Evolutionary conservation across 1,140 invertebrate species (phyloP), one percentile per base, ranked within the genome.

Genomic region (Ceratina calcarata): DNA sequence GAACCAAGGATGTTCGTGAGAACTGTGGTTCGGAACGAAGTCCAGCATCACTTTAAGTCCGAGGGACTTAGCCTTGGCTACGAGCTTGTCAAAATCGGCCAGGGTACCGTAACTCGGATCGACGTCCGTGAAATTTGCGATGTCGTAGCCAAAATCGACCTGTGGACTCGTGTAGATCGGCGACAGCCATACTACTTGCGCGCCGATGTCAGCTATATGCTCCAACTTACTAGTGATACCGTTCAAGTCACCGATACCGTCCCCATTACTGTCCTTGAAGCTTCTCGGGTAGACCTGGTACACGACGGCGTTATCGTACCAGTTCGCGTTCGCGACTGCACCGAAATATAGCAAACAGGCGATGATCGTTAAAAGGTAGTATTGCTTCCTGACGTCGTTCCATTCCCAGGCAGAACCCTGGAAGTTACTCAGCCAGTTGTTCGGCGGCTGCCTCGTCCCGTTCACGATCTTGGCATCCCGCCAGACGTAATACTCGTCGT

Each of bases 11-110:
- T 96, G 95, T 69, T 95, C 88, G 62, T 95, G 94, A 51, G 95
- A 96, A 0, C 96, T 95, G 85, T 97, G 96, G 89, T 97, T 97
- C 1, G 96, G 96, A 10, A 96, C 95, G 77, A 96, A 95, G 88
- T 97, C 96, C 72, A 97, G 80, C 0, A 97, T 60, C 8, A 85
- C 22, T 57, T 79, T 85, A 24, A 86, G 22, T 0, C 12, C 18
- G 2, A 60, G 13, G n/a, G 76, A 74, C 1, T 93, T 91, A 64
- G 87, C 85, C 0, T 62, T 45, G 37, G 8, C 81, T 45, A 94
- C 72, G 2, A 96, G 90, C 0, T 90, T 84, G 1, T 94, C 92
- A 81, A 96, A 96, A 66, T 96, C 95, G 18, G 92, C 89, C 88
- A 96, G 87, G 0, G 94, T 95, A 3, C 96, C 96, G 83, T 95